A percentile compares a stretch with the other conserved stretches of the same genome.
Evolutionary conservation across 2,113 vertebrate species (phyloP).

Genomic region (Danio rerio): DNA sequence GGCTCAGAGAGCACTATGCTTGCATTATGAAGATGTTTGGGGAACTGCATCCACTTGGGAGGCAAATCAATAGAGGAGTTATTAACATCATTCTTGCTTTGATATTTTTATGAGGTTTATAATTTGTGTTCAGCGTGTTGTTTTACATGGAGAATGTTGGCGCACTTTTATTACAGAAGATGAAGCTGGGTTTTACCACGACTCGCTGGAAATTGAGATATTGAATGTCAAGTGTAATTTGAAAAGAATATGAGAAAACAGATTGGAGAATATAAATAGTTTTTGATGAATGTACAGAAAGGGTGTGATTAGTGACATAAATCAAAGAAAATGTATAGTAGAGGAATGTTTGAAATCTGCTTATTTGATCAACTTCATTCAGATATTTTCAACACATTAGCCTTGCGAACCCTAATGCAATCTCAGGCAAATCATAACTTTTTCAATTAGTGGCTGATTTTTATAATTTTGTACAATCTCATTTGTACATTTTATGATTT

Average conservation of each 20-base stretch:
- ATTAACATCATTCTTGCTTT: not conserved
- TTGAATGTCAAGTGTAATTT: constrained; percentile 1
- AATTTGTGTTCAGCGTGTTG: not conserved
- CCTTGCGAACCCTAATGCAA: too few species aligned
- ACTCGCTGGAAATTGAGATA: not conserved
- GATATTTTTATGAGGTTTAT: not conserved
- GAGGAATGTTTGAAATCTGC: not conserved
- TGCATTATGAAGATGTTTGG: constrained; percentile 27
- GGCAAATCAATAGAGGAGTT: constrained; percentile 29
- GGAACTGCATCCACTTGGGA: not conserved
- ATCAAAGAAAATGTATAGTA: not conserved
- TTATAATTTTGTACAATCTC: too few species aligned
- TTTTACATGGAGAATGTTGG: not conserved
- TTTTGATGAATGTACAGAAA: not conserved
- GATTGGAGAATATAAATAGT: not conserved
- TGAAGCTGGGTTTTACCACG: not conserved
- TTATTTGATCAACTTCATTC: too few species aligned
- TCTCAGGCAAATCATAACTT: too few species aligned
- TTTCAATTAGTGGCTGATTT: too few species aligned
- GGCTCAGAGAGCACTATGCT: not conserved
- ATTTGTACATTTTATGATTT: too few species aligned
- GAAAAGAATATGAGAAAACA: not conserved
- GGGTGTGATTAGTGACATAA: not conserved
- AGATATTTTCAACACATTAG: too few species aligned
- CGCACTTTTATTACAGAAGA: not conserved